Percentiles rank a stretch among this genome's conserved stretches.
These are phyloP conservation scores for Drosophila diplacantha DNA, from an alignment of 2,888 invertebrate genomes.

Conservation along the genomic window DNA sequence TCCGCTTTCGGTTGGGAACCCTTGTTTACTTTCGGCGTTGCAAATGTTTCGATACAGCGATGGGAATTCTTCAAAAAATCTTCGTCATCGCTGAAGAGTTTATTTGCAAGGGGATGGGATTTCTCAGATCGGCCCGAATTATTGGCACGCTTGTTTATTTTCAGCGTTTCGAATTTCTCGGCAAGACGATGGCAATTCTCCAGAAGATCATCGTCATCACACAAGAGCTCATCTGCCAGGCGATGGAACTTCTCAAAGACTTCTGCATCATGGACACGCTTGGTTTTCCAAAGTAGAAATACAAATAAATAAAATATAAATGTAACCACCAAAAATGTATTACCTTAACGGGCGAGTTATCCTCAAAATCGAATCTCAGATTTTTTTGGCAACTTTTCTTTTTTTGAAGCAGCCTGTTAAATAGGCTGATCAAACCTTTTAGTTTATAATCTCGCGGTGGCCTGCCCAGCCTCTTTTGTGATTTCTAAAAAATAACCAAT, in stretches of 20 bases:
- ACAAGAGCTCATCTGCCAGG: constrained; percentile 2
- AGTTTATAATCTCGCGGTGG: background rate
- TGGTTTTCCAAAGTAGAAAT: background rate
- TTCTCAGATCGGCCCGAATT: background rate
- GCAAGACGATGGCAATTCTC: background rate
- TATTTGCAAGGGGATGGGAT: too few relatives aligned
- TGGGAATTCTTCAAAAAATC: background rate
- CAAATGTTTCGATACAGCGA: background rate
- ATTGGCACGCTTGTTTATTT: background rate
- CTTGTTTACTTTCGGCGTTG: background rate
- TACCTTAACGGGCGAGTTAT: constrained; percentile 32
- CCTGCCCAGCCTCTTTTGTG: constrained; percentile 18
- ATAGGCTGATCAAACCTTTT: constrained; percentile 38
- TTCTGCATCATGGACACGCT: constrained; percentile 46
- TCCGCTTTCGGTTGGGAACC: background rate
- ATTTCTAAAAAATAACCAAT: constrained; percentile 29
- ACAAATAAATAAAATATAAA: background rate
- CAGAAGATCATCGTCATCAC: constrained; percentile 37
- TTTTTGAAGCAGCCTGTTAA: constrained; percentile 40
- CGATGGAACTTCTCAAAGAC: constrained; percentile 32
- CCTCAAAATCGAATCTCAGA: constrained; percentile 21
- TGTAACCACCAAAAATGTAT: background rate
- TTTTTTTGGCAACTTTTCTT: constrained; percentile 10
- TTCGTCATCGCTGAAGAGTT: too few relatives aligned
- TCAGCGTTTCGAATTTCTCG: background rate